Evolutionary conservation across 1,140 invertebrate species (phyloP), one percentile per base, ranked within the genome.

Genomic region (Drosophila mojavensis): DNA sequence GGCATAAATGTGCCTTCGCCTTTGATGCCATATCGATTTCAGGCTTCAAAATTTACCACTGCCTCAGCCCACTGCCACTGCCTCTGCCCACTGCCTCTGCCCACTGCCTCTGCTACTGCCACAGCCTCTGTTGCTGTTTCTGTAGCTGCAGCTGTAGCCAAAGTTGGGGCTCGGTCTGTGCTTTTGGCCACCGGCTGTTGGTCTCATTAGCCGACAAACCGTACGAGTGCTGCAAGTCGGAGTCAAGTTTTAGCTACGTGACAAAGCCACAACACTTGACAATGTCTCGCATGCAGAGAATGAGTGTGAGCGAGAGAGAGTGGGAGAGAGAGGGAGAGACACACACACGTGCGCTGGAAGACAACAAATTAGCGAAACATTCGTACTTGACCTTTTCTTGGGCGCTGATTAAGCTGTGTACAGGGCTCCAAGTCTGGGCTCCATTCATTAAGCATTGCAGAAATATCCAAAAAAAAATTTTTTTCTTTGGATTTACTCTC

Each of bases 21-120:
- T 81, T 88, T 86, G 83, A 86, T 88, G 83, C 84, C 84, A 73
- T 88, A 86, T 86, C 83, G 83, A 88, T 86, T 86, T 86, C 83
- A 88, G 68, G 71, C 79, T 76, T 39, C 36, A 39, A 78, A 86
- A 88, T 88, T 86, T 86, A 79, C 82, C 83, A 82, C 86, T 88
- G 88, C 83, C 83, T 79, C 84, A 61, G 63, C 47, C 64, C 71
- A 11, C 64, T 24, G 20, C 20, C 20, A 24, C 20, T 24, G 20
- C 1, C 83, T 78, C 86, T 88, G 88, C 83, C 83, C 83, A 82
- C 86, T 88, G 88, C 83, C 83, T 79, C 84, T 56, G 63, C 47
- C 59, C 71, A 24, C 20, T 24, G 20, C 20, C 2, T 24, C 20
- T 24, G 20, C 20, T 2, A 24, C 20, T 24, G 20, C 50, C 33